Conservation (phyloP, 2,888 invertebrate genomes). For the Drosophila stalkeri region DNA sequence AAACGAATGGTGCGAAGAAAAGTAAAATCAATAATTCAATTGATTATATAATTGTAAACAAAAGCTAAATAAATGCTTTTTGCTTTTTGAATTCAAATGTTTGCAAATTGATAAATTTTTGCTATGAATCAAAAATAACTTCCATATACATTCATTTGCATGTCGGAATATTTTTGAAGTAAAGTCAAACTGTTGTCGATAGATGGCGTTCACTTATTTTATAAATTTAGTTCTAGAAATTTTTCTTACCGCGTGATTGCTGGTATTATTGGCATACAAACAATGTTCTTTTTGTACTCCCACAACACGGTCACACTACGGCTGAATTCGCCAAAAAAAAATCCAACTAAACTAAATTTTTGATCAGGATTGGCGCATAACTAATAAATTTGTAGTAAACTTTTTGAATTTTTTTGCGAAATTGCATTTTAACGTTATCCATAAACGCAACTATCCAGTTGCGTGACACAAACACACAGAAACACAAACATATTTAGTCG, state of each 20-base stretch:
- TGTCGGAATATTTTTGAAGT: background rate
- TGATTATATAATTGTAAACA: background rate
- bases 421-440: constrained; percentile 45
- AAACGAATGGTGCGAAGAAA: constrained; percentile 91
- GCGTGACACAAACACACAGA: constrained; percentile 10
- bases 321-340: constrained; percentile 53
- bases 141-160: background rate
- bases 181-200: background rate
- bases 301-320: constrained; percentile 28
- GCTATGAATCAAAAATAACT: background rate
- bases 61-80: background rate
- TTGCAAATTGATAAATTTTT: background rate
- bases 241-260: constrained; percentile 42
- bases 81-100: background rate
- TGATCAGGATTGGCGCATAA: constrained; percentile 49
- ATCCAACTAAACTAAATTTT: constrained; percentile 39
- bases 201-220: constrained; percentile 27
- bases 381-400: constrained; percentile 32
- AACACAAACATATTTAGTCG: constrained; percentile 33
- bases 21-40: constrained; percentile 47
- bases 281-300: background rate
- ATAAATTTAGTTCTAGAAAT: background rate
- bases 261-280: constrained; percentile 30
- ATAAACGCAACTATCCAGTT: constrained; percentile 22
- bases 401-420: constrained; percentile 47